Conservation (phyloP, 1,140 invertebrate species). For the Dendrolimus punctatus region DNA sequence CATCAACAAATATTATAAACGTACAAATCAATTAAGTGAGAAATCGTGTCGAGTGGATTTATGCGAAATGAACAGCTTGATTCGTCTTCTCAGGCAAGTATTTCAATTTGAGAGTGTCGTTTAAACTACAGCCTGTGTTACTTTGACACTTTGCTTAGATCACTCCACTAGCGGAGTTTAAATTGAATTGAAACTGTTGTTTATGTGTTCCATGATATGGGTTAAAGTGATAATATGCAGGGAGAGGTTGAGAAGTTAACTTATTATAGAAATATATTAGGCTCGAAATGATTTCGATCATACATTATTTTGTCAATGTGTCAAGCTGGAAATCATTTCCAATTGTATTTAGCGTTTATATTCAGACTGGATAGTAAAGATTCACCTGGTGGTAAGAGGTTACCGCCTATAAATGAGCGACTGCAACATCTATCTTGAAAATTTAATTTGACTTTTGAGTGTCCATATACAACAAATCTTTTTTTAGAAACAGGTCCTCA, state of each 20-base stretch:
- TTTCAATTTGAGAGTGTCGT: conserved; percentile 32
- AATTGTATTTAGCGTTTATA: no score
- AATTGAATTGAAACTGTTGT: conserved; percentile 26
- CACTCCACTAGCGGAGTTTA: conserved; percentile 18
- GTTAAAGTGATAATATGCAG: conserved; percentile 10
- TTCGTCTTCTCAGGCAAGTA: conserved; percentile 18
- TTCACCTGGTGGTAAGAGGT: no score
- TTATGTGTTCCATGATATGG: conserved; percentile 20
- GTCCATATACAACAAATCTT: no score
- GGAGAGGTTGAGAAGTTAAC: neutral
- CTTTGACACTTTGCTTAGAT: conserved; percentile 28
- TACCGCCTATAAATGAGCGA: no score
- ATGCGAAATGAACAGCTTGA: conserved; percentile 17
- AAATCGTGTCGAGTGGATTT: conserved; percentile 14
- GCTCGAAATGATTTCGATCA: no score
- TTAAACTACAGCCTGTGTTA: conserved; percentile 30
- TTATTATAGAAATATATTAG: no score
- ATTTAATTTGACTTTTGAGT: no score
- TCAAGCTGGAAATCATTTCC: no score
- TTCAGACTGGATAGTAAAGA: no score
- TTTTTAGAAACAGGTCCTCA: no score
- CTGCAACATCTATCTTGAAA: no score
- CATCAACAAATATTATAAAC: neutral
- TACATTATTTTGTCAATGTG: no score
- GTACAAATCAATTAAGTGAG: conserved; percentile 15